A percentile compares a stretch with the other conserved stretches of the same genome.
Conservation (phyloP, 2,113 vertebrate genomes). For the Grammomys dolichurus region DNA sequence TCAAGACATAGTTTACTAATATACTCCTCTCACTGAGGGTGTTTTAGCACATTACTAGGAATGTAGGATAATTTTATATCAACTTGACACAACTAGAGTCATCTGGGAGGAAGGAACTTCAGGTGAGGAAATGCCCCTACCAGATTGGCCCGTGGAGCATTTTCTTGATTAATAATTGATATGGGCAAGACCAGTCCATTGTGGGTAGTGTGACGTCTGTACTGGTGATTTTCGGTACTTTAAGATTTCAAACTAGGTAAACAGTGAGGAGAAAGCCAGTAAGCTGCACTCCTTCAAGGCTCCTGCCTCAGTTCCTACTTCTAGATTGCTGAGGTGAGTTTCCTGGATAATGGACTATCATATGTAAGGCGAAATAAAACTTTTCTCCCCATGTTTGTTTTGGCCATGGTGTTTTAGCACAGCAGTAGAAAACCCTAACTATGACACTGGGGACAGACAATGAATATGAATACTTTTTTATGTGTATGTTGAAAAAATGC, state of each 20-base stretch:
- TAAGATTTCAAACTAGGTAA: background rate
- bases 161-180: background rate
- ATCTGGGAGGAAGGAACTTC: background rate
- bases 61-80: background rate
- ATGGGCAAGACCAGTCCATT: background rate
- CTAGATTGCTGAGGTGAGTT: background rate
- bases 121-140: background rate
- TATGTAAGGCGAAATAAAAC: background rate
- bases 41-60: background rate
- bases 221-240: background rate
- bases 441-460: background rate
- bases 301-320: background rate
- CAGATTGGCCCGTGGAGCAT: background rate
- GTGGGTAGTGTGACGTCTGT: background rate
- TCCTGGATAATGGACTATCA: background rate
- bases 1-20: background rate
- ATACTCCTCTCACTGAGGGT: background rate
- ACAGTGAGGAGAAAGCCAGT: background rate
- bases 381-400: background rate
- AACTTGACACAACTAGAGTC: background rate
- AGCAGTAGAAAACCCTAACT: background rate
- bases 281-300: background rate
- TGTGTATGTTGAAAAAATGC: background rate
- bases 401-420: background rate
- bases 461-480: slow-evolving; percentile 28